A percentile compares a stretch with the other conserved stretches of the same genome.
These are phyloP conservation scores for Enteromius argenteus DNA, from an alignment of 2,797 vertebrate species.

Conservation along the genomic window DNA sequence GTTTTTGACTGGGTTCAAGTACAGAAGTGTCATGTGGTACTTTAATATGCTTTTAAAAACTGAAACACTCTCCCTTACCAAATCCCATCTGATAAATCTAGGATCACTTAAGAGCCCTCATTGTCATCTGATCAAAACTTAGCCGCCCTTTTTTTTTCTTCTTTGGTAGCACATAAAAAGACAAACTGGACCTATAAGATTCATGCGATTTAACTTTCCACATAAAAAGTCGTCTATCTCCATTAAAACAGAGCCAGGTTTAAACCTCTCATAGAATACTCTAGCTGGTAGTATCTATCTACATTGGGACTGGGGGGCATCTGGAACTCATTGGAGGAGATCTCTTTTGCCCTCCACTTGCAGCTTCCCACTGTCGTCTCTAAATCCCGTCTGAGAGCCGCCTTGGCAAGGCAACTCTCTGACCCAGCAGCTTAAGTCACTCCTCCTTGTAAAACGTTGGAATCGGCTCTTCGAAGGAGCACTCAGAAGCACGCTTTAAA, in stretches of 20 bases:
- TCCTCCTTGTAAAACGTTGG: conserved; percentile 90
- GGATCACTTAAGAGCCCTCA: conserved; percentile 62
- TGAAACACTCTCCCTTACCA: conserved; percentile 40
- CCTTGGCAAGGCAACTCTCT: conserved; percentile 79
- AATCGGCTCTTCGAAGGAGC: conserved; percentile 80
- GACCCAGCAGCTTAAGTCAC: conserved; percentile 88
- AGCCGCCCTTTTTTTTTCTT: conserved; percentile 48
- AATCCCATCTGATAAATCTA: conserved; percentile 63
- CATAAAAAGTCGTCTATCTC: conserved; percentile 80
- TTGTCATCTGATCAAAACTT: conserved; percentile 66
- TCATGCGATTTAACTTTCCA: conserved; percentile 80
- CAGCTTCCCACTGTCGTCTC: conserved; percentile 82
- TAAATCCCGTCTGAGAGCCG: conserved; percentile 83
- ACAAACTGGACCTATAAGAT: conserved; percentile 62
- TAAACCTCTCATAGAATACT: conserved; percentile 70
- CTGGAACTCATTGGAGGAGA: conserved; percentile 89
- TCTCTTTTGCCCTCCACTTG: conserved; percentile 81
- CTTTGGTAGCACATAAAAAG: conserved; percentile 65
- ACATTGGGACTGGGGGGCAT: conserved; percentile 78
- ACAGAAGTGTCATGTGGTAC: conserved; percentile 59
- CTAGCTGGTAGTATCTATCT: conserved; percentile 69
- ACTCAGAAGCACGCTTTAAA: conserved; percentile 94
- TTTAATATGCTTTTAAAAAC: conserved; percentile 64
- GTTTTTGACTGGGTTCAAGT: conserved; percentile 48
- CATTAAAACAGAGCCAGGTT: conserved; percentile 76